phyloP scores from a whole-genome alignment of 2,797 vertebrate species.

The Mionectes olivaceus region DNA sequence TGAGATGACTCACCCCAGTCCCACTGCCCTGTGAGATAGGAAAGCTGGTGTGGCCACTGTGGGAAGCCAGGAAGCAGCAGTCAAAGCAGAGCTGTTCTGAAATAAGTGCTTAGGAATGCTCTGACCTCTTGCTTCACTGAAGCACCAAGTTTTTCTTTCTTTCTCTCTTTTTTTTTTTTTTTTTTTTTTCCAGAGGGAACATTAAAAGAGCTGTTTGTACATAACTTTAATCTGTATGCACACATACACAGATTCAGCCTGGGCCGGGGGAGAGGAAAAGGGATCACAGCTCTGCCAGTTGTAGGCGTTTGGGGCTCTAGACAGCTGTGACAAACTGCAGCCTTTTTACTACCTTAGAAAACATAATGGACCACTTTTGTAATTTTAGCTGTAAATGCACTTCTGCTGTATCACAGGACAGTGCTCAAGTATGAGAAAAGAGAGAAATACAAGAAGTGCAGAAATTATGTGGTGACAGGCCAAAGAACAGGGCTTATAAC shows the following conservation, averaged over 20 bases:
- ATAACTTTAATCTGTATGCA: slow-evolving; percentile 19
- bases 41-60: slow-evolving; percentile 1
- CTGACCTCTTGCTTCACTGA: slow-evolving; percentile 55
- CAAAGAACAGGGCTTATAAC: slow-evolving; percentile 68
- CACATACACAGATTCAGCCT: neutral
- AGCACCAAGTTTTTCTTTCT: neutral
- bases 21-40: neutral
- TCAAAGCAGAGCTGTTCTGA: slow-evolving; percentile 31
- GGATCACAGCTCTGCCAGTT: neutral
- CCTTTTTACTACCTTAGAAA: slow-evolving; percentile 61
- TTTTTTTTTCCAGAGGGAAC: neutral
- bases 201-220: slow-evolving; percentile 43
- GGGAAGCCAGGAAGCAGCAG: slow-evolving; percentile 52
- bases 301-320: slow-evolving; percentile 15
- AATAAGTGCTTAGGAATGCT: slow-evolving; percentile 69
- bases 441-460: slow-evolving; percentile 64
- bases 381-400: slow-evolving; percentile 67
- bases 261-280: neutral
- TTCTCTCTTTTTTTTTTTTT: neutral
- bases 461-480: slow-evolving; percentile 75
- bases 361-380: slow-evolving; percentile 68
- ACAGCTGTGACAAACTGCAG: slow-evolving; percentile 58
- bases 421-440: slow-evolving; percentile 48
- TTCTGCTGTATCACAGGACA: slow-evolving; percentile 57
- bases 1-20: neutral